phyloP scores from a whole-genome alignment of 2,888 invertebrate genomes.

The Timema cristinae region DNA sequence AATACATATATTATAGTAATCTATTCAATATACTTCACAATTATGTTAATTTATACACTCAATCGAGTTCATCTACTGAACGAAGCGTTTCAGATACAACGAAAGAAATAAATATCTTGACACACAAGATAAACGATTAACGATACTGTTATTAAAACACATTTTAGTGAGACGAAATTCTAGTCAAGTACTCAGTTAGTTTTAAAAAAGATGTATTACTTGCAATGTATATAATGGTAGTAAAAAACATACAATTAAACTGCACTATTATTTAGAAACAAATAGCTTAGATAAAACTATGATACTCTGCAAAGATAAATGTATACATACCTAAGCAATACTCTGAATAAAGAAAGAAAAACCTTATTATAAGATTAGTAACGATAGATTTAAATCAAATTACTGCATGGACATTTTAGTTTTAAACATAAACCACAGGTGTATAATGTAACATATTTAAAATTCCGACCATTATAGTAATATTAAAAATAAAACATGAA shows the following conservation, averaged over 20 bases:
- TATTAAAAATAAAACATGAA: too few relatives aligned
- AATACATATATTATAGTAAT: not conserved
- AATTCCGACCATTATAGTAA: too few relatives aligned
- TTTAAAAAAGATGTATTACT: not conserved
- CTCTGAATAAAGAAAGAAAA: too few relatives aligned
- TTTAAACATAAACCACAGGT: too few relatives aligned
- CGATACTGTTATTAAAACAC: slow-evolving; percentile 3
- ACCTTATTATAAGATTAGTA: too few relatives aligned
- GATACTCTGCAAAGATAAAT: not conserved
- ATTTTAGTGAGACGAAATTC: not conserved
- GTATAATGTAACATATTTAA: too few relatives aligned
- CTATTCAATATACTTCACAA: slow-evolving; percentile 11
- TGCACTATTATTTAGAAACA: not conserved
- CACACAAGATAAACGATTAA: not conserved
- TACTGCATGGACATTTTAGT: too few relatives aligned
- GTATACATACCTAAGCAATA: too few relatives aligned
- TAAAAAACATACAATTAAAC: not conserved
- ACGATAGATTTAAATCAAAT: too few relatives aligned
- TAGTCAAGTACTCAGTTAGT: not conserved
- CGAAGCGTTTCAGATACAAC: slow-evolving; percentile 31
- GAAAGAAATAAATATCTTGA: slow-evolving; percentile 24
- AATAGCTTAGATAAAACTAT: slow-evolving; percentile 5
- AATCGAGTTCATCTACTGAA: slow-evolving; percentile 20
- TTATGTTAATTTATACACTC: slow-evolving; percentile 11
- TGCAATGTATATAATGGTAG: slow-evolving; percentile 2